Evolutionary conservation across 2,888 invertebrate species (phyloP).

Genomic region (Volucella inflata): DNA sequence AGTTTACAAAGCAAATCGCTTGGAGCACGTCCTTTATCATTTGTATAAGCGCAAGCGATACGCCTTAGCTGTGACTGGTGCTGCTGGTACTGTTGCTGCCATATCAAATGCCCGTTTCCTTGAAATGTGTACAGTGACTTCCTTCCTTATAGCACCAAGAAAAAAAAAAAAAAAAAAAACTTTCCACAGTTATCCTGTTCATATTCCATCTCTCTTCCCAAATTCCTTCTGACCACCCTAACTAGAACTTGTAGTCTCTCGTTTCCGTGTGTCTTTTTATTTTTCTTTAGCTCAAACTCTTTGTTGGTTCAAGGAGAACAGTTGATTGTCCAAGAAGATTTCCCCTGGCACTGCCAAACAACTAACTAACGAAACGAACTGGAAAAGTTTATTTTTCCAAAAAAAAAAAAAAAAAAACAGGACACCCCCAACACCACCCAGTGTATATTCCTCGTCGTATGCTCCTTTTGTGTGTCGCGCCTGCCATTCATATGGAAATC

Average conservation of each 20-base stretch:
- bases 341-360: slow-evolving; percentile 66
- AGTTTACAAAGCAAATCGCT: slow-evolving; percentile 70
- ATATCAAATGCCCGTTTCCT: slow-evolving; percentile 66
- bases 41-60: slow-evolving; percentile 33
- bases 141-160: slow-evolving; percentile 9
- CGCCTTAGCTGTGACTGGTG: slow-evolving; percentile 45
- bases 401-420: no score
- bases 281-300: not conserved
- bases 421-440: slow-evolving; percentile 16
- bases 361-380: slow-evolving; percentile 62
- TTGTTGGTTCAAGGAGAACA: slow-evolving; percentile 43
- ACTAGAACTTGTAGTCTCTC: slow-evolving; percentile 4
- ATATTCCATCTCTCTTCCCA: slow-evolving; percentile 8
- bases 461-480: slow-evolving; percentile 62
- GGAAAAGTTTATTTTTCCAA: slow-evolving; percentile 43
- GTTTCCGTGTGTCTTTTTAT: not conserved
- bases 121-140: slow-evolving; percentile 36
- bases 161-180: no score
- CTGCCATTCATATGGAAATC: slow-evolving; percentile 69
- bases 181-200: slow-evolving; percentile 19
- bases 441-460: slow-evolving; percentile 18
- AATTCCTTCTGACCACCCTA: not conserved
- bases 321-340: slow-evolving; percentile 71
- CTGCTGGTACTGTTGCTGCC: slow-evolving; percentile 42
- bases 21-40: slow-evolving; percentile 64